These are phyloP conservation scores for Drosophila yakuba DNA, from an alignment of 1,140 invertebrate species.

Conservation along the genomic window DNA sequence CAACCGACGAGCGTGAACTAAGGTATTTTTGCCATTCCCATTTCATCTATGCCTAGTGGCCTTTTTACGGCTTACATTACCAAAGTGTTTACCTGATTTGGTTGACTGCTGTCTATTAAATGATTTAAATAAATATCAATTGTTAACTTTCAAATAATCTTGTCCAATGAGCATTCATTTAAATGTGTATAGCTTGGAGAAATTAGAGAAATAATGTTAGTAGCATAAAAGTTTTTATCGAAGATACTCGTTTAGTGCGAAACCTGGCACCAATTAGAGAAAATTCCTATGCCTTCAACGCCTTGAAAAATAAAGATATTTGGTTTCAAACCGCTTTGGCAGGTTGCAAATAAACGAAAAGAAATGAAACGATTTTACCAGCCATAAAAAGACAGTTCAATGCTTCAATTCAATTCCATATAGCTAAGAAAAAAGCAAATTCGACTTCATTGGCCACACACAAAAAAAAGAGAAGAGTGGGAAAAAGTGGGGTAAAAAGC, in stretches of 20 bases:
- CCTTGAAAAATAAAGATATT: conserved; percentile 9
- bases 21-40: conserved; percentile 41
- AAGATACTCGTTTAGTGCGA: background rate
- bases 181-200: background rate
- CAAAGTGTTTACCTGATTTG: conserved; percentile 68
- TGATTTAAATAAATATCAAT: conserved; percentile 3
- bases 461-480: background rate
- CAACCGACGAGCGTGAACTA: conserved; percentile 39
- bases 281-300: background rate
- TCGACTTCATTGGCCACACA: conserved; percentile 46
- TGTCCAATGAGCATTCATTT: background rate
- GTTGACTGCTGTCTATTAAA: conserved; percentile 48
- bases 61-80: conserved; percentile 51
- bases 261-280: background rate
- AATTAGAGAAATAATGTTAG: background rate
- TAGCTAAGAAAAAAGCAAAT: conserved; percentile 20
- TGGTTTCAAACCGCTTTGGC: conserved; percentile 25
- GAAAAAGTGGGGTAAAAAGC: background rate
- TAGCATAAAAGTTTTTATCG: background rate
- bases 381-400: conserved; percentile 66
- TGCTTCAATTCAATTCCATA: conserved; percentile 50
- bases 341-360: conserved; percentile 16
- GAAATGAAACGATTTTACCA: conserved; percentile 36
- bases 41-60: conserved; percentile 13
- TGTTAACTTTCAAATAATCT: conserved; percentile 4